phyloP scores from a whole-genome alignment of 2,888 invertebrate genomes.

The Brassicogethes aeneus region DNA sequence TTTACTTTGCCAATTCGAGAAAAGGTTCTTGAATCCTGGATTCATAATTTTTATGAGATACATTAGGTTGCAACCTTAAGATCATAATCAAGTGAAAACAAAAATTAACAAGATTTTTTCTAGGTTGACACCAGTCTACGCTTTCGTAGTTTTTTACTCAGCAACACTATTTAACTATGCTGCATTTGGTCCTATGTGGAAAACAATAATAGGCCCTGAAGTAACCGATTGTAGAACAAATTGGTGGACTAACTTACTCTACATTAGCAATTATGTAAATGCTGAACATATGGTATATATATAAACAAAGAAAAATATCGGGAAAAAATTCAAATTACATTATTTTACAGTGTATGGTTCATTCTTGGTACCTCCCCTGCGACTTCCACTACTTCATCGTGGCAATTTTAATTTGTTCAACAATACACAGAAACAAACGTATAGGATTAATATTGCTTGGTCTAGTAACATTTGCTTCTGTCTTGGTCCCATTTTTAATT shows the following conservation, averaged over 20 bases:
- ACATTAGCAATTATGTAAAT: conserved; percentile 52
- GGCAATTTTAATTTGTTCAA: conserved; percentile 40
- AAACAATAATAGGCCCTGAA: conserved; percentile 43
- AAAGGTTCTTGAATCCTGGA: conserved; percentile 37
- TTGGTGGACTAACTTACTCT: conserved; percentile 55
- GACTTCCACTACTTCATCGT: conserved; percentile 59
- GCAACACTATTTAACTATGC: conserved; percentile 46
- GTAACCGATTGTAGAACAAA: conserved; percentile 46
- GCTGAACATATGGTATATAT: conserved; percentile 47
- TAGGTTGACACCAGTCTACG: conserved; percentile 43
- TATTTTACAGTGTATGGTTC: conserved; percentile 51
- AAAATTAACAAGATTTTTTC: conserved; percentile 6
- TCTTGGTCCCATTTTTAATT: conserved; percentile 44
- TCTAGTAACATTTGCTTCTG: conserved; percentile 35
- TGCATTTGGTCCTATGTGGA: conserved; percentile 54
- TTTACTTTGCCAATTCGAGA: conserved; percentile 36
- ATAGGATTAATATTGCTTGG: conserved; percentile 37
- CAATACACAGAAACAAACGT: conserved; percentile 39
- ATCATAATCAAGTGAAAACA: background rate
- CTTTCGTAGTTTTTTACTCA: conserved; percentile 48
- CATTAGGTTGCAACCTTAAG: conserved; percentile 36
- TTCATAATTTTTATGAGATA: conserved; percentile 47
- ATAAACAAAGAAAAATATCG: background rate
- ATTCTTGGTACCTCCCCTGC: conserved; percentile 60
- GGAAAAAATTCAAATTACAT: conserved; percentile 1